Evolutionary conservation across 2,113 vertebrate genomes (phyloP), one percentile per base, ranked within the genome.

Genomic region (Ammodramus savannarum): DNA sequence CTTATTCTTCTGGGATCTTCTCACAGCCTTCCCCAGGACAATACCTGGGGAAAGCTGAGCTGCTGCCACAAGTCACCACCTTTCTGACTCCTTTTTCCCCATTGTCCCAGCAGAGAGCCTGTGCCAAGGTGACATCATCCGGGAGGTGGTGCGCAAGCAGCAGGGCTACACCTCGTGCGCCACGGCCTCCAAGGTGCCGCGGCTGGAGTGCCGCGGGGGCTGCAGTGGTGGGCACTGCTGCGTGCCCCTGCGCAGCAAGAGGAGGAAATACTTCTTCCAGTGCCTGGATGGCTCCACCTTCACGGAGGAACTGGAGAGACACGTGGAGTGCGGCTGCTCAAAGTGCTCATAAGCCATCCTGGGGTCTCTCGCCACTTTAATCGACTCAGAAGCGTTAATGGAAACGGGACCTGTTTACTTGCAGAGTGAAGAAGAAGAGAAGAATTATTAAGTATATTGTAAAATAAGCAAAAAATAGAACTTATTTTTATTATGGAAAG

Each of bases 401-500:
- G 74, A 93, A 88, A 97, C 14, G 95, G 98, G 98, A 98, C 98
- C 94, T 96, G 85, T 94, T 94, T 97, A 87, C 95, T 93, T 88
- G 86, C 97, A 98, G 97, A 98, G 98, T 98, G 98, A 97, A 96
- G 97, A 97, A 97, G 97, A 98, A 96, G 94, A 97, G 96, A 96
- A 98, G 97, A 98, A 93, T 92, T 98, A 98, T 98, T 99, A 99
- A 99, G 99, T 99, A 99, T 99, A 99, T 99, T 99, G 99, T 99
- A 99, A 99, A 98, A 99, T 99, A 99, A 98, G 98, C 98, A 98
- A 98, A 99, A 99, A 99, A 99, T 99, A 99, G 99, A 99, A 99
- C 99, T 99, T 99, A 99, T 99, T 99, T 99, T 99, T 99, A 99
- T 99, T 99, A 99, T 99, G 98, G 98, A 99, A 99, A 99, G 98